Evolutionary conservation across 1,140 invertebrate genomes (phyloP).

Genomic region (Lepidurus arcticus): DNA sequence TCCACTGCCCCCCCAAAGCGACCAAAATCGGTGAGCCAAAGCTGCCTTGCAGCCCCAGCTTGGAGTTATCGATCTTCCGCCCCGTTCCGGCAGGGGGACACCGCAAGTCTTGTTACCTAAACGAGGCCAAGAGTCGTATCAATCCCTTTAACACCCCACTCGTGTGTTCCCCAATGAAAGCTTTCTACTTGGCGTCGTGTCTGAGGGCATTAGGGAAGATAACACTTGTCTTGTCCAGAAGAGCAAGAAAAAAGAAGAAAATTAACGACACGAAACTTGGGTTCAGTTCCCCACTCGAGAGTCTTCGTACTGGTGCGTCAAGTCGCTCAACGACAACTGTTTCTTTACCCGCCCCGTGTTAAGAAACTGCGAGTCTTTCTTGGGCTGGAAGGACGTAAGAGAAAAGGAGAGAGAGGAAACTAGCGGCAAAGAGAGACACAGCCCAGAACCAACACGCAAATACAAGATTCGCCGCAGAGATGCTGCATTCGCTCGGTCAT

Average conservation of each 20-base stretch:
- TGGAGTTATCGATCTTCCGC: neutral
- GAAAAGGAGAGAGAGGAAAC: neutral
- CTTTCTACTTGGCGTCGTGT: no score
- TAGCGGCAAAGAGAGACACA: neutral
- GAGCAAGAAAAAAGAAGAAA: no score
- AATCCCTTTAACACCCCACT: neutral
- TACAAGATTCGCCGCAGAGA: conserved; percentile 14
- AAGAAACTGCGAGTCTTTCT: neutral
- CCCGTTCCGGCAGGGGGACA: neutral
- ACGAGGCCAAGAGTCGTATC: neutral
- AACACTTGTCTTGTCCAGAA: no score
- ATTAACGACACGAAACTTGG: no score
- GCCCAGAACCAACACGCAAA: neutral
- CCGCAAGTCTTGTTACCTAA: neutral
- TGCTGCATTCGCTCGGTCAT: conserved; percentile 9
- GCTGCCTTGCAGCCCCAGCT: neutral
- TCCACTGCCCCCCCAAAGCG: no score
- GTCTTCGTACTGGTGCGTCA: neutral
- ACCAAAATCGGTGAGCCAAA: no score
- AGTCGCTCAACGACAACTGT: neutral
- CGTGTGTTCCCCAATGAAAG: neutral
- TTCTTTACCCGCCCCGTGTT: neutral
- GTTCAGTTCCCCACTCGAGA: no score
- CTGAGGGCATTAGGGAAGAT: no score
- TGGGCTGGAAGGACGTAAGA: neutral